Conservation (phyloP, 2,888 invertebrate species). For the Phyllotreta striolata region DNA sequence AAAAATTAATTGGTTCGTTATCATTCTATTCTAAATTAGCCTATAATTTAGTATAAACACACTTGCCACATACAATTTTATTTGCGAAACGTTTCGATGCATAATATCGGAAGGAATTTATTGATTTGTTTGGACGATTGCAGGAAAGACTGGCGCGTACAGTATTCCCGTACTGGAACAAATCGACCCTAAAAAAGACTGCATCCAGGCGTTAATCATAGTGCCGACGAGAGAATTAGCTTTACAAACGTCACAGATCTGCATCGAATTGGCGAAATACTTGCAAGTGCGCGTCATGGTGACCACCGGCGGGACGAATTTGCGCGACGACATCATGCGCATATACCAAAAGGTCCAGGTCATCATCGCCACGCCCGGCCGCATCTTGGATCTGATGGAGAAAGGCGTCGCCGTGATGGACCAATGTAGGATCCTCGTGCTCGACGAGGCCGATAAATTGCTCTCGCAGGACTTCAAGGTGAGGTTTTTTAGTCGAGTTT, state of each 20-base stretch:
- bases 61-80: constrained; percentile 41
- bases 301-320: constrained; percentile 97
- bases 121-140: constrained; percentile 9
- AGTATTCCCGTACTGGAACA: constrained; percentile 98
- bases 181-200: constrained; percentile 87
- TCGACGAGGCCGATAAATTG: constrained; percentile 99
- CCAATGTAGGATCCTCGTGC: constrained; percentile 94
- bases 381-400: constrained; percentile 99
- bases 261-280: constrained; percentile 98
- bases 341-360: constrained; percentile 99
- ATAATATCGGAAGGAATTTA: no score
- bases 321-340: constrained; percentile 99
- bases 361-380: constrained; percentile 98
- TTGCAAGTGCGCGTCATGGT: constrained; percentile 98
- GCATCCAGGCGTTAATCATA: constrained; percentile 97
- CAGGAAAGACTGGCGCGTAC: constrained; percentile 95
- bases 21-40: constrained; percentile 27
- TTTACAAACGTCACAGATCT: constrained; percentile 98
- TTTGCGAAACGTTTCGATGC: background rate
- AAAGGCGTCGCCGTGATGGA: constrained; percentile 85
- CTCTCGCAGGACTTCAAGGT: constrained; percentile 92
- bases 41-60: constrained; percentile 27
- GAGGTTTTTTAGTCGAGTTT: background rate
- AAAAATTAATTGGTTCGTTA: constrained; percentile 47
- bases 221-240: constrained; percentile 99